Conservation (phyloP, 64 coral and sea anemone genomes). For the Porites australiensis region DNA sequence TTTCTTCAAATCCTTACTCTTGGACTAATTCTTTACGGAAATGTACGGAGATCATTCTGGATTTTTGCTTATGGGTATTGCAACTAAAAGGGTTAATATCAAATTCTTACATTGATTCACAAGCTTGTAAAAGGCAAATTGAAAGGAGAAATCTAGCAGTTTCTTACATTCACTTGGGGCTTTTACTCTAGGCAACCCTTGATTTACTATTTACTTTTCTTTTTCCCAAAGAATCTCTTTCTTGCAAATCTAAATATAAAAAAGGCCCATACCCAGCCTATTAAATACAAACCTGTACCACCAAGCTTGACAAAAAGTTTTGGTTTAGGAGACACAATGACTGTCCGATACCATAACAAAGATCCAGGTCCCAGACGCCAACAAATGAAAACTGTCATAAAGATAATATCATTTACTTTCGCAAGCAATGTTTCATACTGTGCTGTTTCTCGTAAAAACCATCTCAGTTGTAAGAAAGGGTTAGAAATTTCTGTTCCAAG, state of each 20-base stretch:
- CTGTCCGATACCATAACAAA: slow-evolving; percentile 57
- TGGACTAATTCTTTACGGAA: too few species aligned
- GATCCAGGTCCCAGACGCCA: slow-evolving; percentile 87
- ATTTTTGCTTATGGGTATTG: too few species aligned
- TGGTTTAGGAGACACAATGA: slow-evolving; percentile 67
- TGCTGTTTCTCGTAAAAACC: slow-evolving; percentile 94
- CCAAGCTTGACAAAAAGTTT: slow-evolving; percentile 76
- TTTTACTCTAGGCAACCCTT: too few species aligned
- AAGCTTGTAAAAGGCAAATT: too few species aligned
- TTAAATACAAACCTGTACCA: slow-evolving; percentile 78
- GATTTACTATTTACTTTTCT: slow-evolving; percentile 26
- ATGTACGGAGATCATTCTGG: too few species aligned
- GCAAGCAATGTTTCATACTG: slow-evolving; percentile 81
- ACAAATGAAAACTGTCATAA: slow-evolving; percentile 86
- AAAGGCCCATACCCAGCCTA: slow-evolving; percentile 87
- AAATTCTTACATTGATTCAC: too few species aligned
- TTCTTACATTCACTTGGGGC: too few species aligned
- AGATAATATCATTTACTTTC: slow-evolving; percentile 89
- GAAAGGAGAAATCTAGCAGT: too few species aligned
- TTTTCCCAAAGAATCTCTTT: slow-evolving; percentile 88
- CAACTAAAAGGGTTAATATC: too few species aligned
- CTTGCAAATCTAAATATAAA: slow-evolving; percentile 85
- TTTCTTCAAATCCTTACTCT: too few species aligned
- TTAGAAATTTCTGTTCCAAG: slow-evolving; percentile 96
- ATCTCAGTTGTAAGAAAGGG: slow-evolving; percentile 91